Conservation (phyloP, 2,113 vertebrate genomes). For the Chauna torquata region DNA sequence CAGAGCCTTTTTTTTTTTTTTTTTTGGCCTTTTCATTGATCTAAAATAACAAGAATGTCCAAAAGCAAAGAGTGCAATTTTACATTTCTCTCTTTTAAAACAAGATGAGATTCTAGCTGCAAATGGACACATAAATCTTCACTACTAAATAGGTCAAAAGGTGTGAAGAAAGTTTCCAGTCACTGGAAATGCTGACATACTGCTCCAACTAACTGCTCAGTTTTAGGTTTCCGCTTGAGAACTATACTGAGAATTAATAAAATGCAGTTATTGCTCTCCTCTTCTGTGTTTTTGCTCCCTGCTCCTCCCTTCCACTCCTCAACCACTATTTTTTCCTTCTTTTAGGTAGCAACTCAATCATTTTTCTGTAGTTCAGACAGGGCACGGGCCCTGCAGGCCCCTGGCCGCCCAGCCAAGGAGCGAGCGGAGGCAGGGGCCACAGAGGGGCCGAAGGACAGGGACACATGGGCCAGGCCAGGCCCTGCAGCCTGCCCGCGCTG, state of each 20-base stretch:
- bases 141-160: slow-evolving; percentile 53
- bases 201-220: neutral
- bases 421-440: neutral
- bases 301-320: neutral
- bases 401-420: neutral
- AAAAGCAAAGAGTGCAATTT: slow-evolving; percentile 34
- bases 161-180: slow-evolving; percentile 47
- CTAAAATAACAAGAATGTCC: slow-evolving; percentile 9
- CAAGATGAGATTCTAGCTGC: slow-evolving; percentile 37
- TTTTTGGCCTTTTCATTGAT: neutral
- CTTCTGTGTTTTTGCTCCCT: neutral
- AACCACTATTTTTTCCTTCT: neutral
- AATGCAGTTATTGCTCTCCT: neutral
- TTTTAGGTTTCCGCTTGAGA: slow-evolving; percentile 39
- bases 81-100: slow-evolving; percentile 53
- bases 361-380: neutral
- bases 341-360: neutral
- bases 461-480: fast-evolving
- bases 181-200: slow-evolving; percentile 1
- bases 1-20: neutral
- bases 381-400: neutral
- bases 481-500: neutral
- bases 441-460: fast-evolving
- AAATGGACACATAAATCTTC: slow-evolving; percentile 60
- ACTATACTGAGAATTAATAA: neutral